These are phyloP conservation scores for Ariolimax columbianus DNA, from an alignment of 2,888 invertebrate genomes.

Conservation along the genomic window DNA sequence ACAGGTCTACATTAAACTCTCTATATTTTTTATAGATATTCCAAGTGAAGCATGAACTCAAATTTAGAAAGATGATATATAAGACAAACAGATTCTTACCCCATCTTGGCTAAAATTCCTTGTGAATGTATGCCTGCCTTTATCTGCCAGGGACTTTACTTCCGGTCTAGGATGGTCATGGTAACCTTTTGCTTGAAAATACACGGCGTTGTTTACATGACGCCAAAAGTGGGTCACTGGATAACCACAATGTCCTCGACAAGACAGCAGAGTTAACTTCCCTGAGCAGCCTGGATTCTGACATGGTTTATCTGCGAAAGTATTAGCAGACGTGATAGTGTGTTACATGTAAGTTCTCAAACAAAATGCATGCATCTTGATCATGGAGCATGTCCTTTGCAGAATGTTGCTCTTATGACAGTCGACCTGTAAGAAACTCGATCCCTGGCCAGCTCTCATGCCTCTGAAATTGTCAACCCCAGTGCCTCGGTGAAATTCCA, in stretches of 20 bases:
- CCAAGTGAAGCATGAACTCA: too few species aligned
- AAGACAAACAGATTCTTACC: constrained; percentile 22
- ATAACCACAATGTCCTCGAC: constrained; percentile 97
- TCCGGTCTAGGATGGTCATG: constrained; percentile 97
- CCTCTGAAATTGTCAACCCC: too few species aligned
- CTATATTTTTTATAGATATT: too few species aligned
- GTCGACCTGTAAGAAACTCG: too few species aligned
- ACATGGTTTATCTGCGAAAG: constrained; percentile 87
- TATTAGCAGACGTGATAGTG: too few species aligned
- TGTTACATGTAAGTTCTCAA: too few species aligned
- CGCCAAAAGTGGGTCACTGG: constrained; percentile 99
- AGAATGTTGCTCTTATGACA: too few species aligned
- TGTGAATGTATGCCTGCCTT: constrained; percentile 44
- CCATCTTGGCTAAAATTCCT: constrained; percentile 30
- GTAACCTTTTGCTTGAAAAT: constrained; percentile 93
- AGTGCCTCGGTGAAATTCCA: too few species aligned
- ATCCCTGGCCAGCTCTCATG: too few species aligned
- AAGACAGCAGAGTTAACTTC: constrained; percentile 89
- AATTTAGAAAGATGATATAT: background rate
- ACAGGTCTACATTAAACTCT: too few species aligned
- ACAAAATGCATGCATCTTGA: too few species aligned
- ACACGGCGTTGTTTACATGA: constrained; percentile 93
- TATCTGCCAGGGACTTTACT: constrained; percentile 90
- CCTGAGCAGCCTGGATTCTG: constrained; percentile 91
- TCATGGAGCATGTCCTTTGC: too few species aligned